Base-by-base conservation (phyloP, 2,797 vertebrate genomes). In the Mycteria americana region DNA sequence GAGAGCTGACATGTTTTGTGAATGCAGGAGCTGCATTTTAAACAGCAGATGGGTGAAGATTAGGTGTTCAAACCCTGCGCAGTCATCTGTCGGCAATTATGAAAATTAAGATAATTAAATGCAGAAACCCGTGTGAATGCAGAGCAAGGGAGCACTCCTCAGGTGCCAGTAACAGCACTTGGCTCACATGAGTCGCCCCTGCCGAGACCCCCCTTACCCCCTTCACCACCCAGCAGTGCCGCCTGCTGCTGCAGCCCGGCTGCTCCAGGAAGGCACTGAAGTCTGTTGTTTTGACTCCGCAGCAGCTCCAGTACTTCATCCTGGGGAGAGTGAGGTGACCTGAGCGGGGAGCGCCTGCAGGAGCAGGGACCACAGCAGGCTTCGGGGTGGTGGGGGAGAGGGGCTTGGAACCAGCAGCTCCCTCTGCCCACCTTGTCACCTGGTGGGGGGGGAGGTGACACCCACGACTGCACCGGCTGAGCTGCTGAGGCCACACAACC, bases 281-380 rank as follows among this genome's bases (percentile, higher is more conserved):
- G 92, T 99, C 99, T 0, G 97, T 97, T 2, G 99, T 99, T 97
- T 98, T 98, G 87, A 99, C 98, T 77, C 98, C 98, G 92, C 99
- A 99, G 98, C 99, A 99, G 97, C 98, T 99, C 99, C 99, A 99
- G 98, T 99, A 99, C 92, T 99, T 99, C 96, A 99, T 99, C 81
- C 99, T 99, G 54, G 48, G 45, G 75, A 93, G 25, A 64, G 33
- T 4, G 4, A 30, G 15, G 14, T 31, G 25, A n/a, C 27, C 56
- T 79, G 37, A 83, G 74, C 1, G 0, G 24, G 50, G 45, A 18
- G 7, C 8, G 2, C 54, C 46, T 10, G 0, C 3, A 19, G 79
- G 60, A 85, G 56, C 33, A 27, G 59, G 27, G 23, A 69, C 13
- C 15, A 27, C 33, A 60, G 79, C 7, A 1, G 19, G 19, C 15